These are phyloP conservation scores for Trimorus sp. DNA, from an alignment of 2,888 invertebrate species.

Conservation along the genomic window DNA sequence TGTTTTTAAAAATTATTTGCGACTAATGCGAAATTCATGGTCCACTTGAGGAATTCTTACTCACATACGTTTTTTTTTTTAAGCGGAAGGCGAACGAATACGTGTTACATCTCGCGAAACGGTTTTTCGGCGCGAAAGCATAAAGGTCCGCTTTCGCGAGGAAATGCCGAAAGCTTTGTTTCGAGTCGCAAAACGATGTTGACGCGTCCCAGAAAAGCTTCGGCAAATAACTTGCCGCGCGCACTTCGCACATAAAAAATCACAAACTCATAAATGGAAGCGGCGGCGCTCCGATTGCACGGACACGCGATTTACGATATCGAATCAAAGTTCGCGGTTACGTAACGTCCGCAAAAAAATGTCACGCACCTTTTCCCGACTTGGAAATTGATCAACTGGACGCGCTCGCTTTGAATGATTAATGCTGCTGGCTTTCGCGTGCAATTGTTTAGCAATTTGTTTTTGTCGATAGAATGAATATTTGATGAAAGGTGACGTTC, in stretches of 20 bases:
- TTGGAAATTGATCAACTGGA: slow-evolving; percentile 28
- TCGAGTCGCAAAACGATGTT: slow-evolving; percentile 33
- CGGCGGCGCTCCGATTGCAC: slow-evolving; percentile 33
- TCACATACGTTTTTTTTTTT: too few species aligned
- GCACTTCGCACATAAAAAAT: slow-evolving; percentile 40
- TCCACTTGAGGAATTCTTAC: too few species aligned
- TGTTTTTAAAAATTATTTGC: too few species aligned
- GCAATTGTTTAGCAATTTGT: not conserved
- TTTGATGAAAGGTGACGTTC: too few species aligned
- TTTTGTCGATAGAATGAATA: not conserved
- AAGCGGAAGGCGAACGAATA: not conserved
- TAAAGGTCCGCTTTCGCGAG: slow-evolving; percentile 20
- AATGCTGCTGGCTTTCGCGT: slow-evolving; percentile 12
- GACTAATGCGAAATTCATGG: not conserved
- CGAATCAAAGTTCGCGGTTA: slow-evolving; percentile 43
- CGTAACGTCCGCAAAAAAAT: slow-evolving; percentile 18
- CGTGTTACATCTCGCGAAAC: not conserved
- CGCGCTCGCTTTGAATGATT: slow-evolving; percentile 26
- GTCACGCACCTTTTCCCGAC: slow-evolving; percentile 10
- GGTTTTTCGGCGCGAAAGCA: slow-evolving; percentile 18
- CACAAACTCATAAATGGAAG: slow-evolving; percentile 46
- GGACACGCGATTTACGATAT: slow-evolving; percentile 41
- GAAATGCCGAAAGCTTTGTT: slow-evolving; percentile 37
- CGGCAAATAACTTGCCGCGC: slow-evolving; percentile 34
- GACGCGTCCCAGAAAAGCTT: slow-evolving; percentile 40